Base-by-base conservation (phyloP, 2,113 vertebrate genomes). In the Clarias batrachus region DNA sequence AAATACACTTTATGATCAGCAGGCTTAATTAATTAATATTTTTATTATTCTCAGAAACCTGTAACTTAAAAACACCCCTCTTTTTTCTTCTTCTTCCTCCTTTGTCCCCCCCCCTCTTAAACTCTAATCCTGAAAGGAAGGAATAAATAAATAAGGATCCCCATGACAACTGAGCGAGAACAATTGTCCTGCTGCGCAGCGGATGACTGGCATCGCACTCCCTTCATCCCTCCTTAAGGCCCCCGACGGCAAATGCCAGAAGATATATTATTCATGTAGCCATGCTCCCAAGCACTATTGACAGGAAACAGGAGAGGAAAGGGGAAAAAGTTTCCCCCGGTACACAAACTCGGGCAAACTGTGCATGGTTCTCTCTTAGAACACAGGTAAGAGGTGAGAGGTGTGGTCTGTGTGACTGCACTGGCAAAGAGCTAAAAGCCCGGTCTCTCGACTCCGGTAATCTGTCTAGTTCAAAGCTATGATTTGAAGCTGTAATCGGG, bases 231-330 rank as follows among this genome's bases (percentile, higher is more conserved):
- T 85, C 87, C 88, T 63, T 88, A 85, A 88, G 88, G 84, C 87
- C 89, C 88, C 71, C 25, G 88, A 89, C 62, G 86, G 83, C 82
- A 91, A 92, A 91, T 90, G 85, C 87, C 89, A 90, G 89, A 88
- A 91, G 88, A 91, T 91, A 87, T 90, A 92, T 91, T 90, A 91
- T 91, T 92, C 90, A 91, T 90, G 85, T 83, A 85, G 85, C 87
- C 90, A 84, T 65, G 77, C 86, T 89, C 82, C 68, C 68, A 41
- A 87, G 74, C 79, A 71, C 81, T 85, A 86, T 87, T 88, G 88
- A 88, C 90, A 87, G 88, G 70, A 83, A 88, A 77, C 62, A 6
- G 33, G 83, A 48, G 60, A 30, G 83, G 60, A 57, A 19, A 41
- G 41, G 83, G 60, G 65, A 13, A 41, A 48, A 66, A 87, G 76